phyloP scores from a whole-genome alignment of 2,113 vertebrate genomes.

The Lathamus discolor region DNA sequence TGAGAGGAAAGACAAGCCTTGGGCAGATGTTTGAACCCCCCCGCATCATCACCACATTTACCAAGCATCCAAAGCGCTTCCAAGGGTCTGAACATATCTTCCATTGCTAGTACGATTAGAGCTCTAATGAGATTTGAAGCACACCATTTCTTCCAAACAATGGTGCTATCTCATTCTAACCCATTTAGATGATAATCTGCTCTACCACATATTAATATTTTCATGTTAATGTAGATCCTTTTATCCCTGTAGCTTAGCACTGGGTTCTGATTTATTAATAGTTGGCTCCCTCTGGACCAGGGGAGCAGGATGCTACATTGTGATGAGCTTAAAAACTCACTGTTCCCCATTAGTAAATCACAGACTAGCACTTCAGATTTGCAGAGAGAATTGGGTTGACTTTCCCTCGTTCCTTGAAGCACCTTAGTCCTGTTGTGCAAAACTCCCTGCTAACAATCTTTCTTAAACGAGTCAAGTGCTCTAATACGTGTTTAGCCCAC shows the following conservation, averaged over 20 bases:
- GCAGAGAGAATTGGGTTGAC: background rate
- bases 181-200: constrained; percentile 30
- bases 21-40: background rate
- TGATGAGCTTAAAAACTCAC: constrained; percentile 24
- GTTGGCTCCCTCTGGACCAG: constrained; percentile 11
- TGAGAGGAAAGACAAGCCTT: background rate
- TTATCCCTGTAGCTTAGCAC: constrained; percentile 15
- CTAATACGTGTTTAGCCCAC: background rate
- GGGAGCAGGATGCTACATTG: background rate
- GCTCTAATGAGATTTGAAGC: constrained; percentile 41
- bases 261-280: constrained; percentile 57
- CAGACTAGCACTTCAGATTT: background rate
- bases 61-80: background rate
- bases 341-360: constrained; percentile 41
- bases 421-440: background rate
- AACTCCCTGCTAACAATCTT: background rate
- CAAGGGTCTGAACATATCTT: background rate
- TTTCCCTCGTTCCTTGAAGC: background rate
- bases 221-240: constrained; percentile 40
- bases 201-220: constrained; percentile 37
- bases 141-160: constrained; percentile 41
- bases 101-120: background rate
- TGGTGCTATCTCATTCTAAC: constrained; percentile 8
- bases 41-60: background rate
- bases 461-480: background rate